These are phyloP conservation scores for Cotesia glomerata DNA, from an alignment of 1,140 invertebrate genomes.

Conservation along the genomic window DNA sequence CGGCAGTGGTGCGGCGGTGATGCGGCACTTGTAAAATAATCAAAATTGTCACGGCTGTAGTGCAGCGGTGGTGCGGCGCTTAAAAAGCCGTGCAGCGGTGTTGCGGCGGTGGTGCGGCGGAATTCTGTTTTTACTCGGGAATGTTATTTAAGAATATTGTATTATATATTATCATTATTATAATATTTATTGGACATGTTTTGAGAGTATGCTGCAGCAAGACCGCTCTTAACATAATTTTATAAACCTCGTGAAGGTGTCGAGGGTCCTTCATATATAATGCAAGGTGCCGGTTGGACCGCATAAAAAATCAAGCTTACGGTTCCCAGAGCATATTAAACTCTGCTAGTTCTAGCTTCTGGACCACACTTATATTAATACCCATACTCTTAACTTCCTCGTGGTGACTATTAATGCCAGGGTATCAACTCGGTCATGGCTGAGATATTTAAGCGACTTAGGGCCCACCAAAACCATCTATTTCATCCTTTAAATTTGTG, in stretches of 20 bases:
- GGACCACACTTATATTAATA: background rate
- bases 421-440: slow-evolving; percentile 15
- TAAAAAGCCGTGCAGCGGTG: too few species aligned
- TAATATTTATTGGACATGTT: too few species aligned
- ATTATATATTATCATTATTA: too few species aligned
- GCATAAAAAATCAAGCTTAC: slow-evolving; percentile 35
- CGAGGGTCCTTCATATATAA: slow-evolving; percentile 31
- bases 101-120: too few species aligned
- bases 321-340: slow-evolving; percentile 26
- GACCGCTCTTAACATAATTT: slow-evolving; percentile 28
- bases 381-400: background rate
- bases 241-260: slow-evolving; percentile 16
- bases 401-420: background rate
- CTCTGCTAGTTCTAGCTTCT: background rate
- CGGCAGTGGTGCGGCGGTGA: too few species aligned
- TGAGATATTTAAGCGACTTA: slow-evolving; percentile 29
- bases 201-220: slow-evolving; percentile 14
- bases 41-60: too few species aligned
- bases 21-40: too few species aligned
- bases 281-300: slow-evolving; percentile 30
- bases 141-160: too few species aligned
- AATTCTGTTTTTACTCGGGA: too few species aligned
- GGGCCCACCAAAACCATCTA: slow-evolving; percentile 9
- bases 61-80: too few species aligned
- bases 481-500: background rate